Base-by-base conservation (phyloP, 2,888 invertebrate genomes). In the Heteropelma amictum region DNA sequence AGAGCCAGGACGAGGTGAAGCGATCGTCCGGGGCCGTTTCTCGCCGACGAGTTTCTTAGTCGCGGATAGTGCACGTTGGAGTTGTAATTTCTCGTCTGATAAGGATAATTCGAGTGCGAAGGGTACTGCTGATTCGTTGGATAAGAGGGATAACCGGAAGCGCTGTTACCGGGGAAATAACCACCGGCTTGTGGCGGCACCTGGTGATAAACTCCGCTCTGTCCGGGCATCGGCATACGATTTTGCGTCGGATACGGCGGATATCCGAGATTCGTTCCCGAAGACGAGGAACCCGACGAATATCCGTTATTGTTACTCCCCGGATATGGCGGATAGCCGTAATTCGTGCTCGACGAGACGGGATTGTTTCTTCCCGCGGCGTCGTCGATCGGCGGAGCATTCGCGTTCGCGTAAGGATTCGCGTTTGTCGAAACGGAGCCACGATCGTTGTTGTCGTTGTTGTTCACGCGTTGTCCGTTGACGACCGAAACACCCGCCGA, bases 391-490 rank as follows among this genome's bases (percentile, higher is more conserved):
- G 87, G 84, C 2, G 88, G 88, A 17, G 88, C 88, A 53, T 87
- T 88, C 3, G 88, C 87, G 64, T 87, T 85, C 21, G 85, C 84
- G 68, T 84, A 88, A 0, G 89, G 88, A 77, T 88, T 85, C 35
- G 77, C 56, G 68, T 84, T 84, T 42, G 82, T 67, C 7, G 81
- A 72, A 3, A 74, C 81, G 40, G 70, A 73, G 49, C 82, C 80
- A 40, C 65, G 77, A 70, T 74, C 82, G 77, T 74, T 76, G 33
- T 67, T 49, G 35, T 53, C 65, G 14, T 76, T 60, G 33, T 65
- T 49, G 51, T 68, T 26, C 54, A 75, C 60, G 7, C 79, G 82
- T 3, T 86, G 85, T 26, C 88, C 88, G 40, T 88, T 88, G 38
- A 86, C 82, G 40, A 82, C 78, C 1, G 86, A 82, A 2, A 87